A percentile compares a stretch with the other conserved stretches of the same genome.
phyloP scores from a whole-genome alignment of 1,140 invertebrate genomes.

The Pentalonia nigronervosa region DNA sequence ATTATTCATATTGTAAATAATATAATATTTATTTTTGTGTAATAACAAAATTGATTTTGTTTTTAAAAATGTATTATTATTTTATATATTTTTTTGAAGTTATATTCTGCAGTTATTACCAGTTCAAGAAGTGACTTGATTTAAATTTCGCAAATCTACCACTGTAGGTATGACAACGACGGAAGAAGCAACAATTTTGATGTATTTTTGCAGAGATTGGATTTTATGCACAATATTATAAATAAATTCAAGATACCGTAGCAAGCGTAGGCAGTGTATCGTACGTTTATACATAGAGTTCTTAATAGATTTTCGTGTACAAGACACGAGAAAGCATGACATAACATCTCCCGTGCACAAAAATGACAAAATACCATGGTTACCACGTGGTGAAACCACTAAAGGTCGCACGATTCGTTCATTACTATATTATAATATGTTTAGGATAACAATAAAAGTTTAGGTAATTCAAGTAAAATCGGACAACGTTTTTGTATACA shows the following conservation, averaged over 20 bases:
- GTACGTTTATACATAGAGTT: neutral
- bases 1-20: neutral
- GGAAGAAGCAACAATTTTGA: neutral
- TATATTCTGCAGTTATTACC: too few relatives aligned
- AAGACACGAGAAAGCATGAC: neutral
- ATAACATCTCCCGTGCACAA: neutral
- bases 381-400: neutral
- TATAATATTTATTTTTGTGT: neutral
- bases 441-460: neutral
- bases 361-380: neutral
- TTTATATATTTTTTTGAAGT: too few relatives aligned
- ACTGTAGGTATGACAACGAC: too few relatives aligned
- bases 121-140: neutral
- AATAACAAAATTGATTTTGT: too few relatives aligned
- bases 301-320: neutral
- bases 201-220: neutral
- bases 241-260: neutral
- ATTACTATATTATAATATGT: too few relatives aligned
- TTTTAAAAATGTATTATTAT: neutral
- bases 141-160: too few relatives aligned
- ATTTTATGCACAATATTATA: neutral
- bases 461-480: neutral
- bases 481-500: neutral
- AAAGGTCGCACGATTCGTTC: neutral
- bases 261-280: too few relatives aligned